Base-by-base conservation (phyloP, 2,888 invertebrate species). In the Suillia variegata region DNA sequence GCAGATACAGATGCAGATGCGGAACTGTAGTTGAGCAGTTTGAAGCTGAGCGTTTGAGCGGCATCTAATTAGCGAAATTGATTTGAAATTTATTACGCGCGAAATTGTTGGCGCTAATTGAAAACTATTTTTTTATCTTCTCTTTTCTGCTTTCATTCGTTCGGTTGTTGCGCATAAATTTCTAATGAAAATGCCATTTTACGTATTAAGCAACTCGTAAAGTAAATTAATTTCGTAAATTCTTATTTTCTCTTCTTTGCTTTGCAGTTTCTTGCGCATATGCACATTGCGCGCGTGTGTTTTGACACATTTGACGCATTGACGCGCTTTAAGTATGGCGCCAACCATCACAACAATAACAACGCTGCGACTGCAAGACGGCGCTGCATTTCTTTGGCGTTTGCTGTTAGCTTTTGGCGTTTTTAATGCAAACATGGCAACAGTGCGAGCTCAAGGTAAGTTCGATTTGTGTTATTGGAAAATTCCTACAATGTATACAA, bases 71-170 rank as follows among this genome's bases (percentile, higher is more conserved):
- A 77, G 71, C 59, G 64, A 75, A 78, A 77, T 78, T 78, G 77
- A 78, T 78, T 72, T 71, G 69, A 69, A 74, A 77, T 77, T 78
- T 75, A 78, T 76, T 73, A 62, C 56, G 70, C 73, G 71, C 65
- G 64, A 73, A 75, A 76, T 70, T 66, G 61, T 42, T 50, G 51
- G 47, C 38, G 60, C 18, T 64, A 71, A 74, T 71, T 73, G 71
- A 71, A 52, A 31, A 38, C 22, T 49, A 38, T 54, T 54, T 58
- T 10, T 22, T 42, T 57, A 21, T 53, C 34, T 33, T 15, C 17
- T 58, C 17, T 38, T n/a, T 48, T 33, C n/a, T n/a, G n/a, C 31
- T 24, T 45, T 54, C 57, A 42, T 50, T 56, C 53, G 48, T 52
- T 53, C 33, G 24, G 21, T 21, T 72, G 66, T n/a, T n/a, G n/a